These are phyloP conservation scores for Metopia argyrocephala DNA, from an alignment of 2,888 invertebrate species.

Conservation along the genomic window DNA sequence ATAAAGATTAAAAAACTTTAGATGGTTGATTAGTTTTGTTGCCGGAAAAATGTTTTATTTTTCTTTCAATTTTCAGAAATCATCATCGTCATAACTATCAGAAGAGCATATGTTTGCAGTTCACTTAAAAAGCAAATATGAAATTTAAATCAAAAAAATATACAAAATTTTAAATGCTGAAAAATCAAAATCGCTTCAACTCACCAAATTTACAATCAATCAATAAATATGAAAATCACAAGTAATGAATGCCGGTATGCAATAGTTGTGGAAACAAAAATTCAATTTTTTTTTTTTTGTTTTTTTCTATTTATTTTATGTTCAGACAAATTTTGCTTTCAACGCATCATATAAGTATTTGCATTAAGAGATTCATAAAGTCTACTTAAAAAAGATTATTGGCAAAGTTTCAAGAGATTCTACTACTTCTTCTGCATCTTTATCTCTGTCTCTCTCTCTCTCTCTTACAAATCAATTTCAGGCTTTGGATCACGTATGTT, in stretches of 20 bases:
- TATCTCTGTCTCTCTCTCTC: too few species aligned
- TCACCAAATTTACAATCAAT: too few species aligned
- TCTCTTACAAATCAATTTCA: not conserved
- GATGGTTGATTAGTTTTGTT: conserved; percentile 2
- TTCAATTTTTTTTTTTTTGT: too few species aligned
- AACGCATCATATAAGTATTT: not conserved
- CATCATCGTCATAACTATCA: not conserved
- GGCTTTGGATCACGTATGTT: conserved; percentile 25
- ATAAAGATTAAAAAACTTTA: not conserved
- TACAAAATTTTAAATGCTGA: too few species aligned
- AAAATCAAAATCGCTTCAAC: too few species aligned
- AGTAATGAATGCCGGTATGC: too few species aligned
- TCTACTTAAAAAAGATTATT: not conserved
- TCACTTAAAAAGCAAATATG: conserved; percentile 23
- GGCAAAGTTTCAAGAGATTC: not conserved
- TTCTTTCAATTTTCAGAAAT: not conserved
- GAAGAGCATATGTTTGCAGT: conserved; percentile 18
- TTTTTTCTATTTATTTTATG: too few species aligned
- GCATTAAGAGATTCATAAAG: too few species aligned
- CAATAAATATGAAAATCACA: too few species aligned
- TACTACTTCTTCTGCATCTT: too few species aligned
- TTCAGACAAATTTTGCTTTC: not conserved
- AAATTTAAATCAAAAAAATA: conserved; percentile 2
- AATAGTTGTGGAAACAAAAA: too few species aligned
- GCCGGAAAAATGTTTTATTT: not conserved